These are phyloP conservation scores for Porites cylindrica DNA, from an alignment of 92 coral and sea anemone species.

Conservation along the genomic window DNA sequence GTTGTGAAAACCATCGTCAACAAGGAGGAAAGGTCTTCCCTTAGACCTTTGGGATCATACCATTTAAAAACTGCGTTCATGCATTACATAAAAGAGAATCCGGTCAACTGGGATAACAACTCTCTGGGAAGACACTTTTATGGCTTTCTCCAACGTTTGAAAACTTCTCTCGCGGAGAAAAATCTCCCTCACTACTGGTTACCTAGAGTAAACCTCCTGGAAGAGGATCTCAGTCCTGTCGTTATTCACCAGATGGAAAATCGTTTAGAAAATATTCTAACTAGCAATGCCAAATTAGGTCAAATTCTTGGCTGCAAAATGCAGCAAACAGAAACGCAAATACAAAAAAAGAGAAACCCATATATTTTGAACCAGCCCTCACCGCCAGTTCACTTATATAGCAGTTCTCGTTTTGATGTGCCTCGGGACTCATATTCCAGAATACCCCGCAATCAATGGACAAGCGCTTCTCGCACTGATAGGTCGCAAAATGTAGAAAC, in stretches of 20 bases:
- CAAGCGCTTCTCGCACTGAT: too few relatives aligned
- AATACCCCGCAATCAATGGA: too few relatives aligned
- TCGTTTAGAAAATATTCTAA: conserved; percentile 55
- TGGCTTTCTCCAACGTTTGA: conserved; percentile 9
- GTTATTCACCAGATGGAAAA: conserved; percentile 59
- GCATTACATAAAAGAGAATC: conserved; percentile 19
- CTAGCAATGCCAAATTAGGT: conserved; percentile 40
- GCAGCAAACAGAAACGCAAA: too few relatives aligned
- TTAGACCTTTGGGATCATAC: conserved; percentile 66
- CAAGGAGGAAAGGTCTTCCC: conserved; percentile 47
- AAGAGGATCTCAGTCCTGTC: conserved; percentile 4
- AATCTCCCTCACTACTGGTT: conserved; percentile 68
- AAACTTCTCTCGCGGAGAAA: conserved; percentile 7
- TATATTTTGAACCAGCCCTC: too few relatives aligned
- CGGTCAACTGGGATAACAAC: neutral
- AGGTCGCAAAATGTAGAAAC: too few relatives aligned
- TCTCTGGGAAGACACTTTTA: conserved; percentile 50
- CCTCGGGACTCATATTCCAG: too few relatives aligned
- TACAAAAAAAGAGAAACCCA: too few relatives aligned
- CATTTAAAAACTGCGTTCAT: conserved; percentile 86
- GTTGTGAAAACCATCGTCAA: conserved; percentile 78
- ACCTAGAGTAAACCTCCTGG: conserved; percentile 56
- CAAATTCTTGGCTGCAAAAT: conserved; percentile 29
- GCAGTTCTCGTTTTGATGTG: too few relatives aligned
- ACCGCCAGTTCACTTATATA: too few relatives aligned